These are phyloP conservation scores for Canis aureus DNA, from an alignment of 2,113 vertebrate genomes.

Conservation along the genomic window DNA sequence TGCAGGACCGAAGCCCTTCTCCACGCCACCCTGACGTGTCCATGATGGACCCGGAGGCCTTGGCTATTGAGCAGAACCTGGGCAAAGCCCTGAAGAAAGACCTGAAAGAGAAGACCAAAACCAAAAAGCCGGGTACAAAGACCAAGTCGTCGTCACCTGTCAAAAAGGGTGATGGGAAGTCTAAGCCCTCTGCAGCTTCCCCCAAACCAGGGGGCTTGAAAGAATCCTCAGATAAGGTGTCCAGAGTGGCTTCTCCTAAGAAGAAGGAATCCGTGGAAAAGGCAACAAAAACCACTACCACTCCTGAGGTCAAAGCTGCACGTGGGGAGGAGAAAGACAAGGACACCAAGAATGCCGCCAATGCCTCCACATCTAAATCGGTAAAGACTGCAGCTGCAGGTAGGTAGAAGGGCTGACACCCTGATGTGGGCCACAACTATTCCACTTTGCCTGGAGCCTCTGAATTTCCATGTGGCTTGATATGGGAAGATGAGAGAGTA, in stretches of 20 bases:
- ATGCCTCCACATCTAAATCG: constrained; percentile 93
- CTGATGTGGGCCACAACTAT: accelerated
- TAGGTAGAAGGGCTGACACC: constrained; percentile 73
- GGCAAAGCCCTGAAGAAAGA: constrained; percentile 93
- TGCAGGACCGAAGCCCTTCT: constrained; percentile 94
- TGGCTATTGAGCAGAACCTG: constrained; percentile 93
- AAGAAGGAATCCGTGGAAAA: constrained; percentile 92
- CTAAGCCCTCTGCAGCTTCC: constrained; percentile 88
- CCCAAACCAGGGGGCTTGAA: constrained; percentile 91
- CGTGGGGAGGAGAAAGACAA: constrained; percentile 95
- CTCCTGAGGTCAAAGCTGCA: constrained; percentile 87
- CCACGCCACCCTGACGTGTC: constrained; percentile 95
- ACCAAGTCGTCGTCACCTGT: constrained; percentile 94
- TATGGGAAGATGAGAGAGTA: background rate
- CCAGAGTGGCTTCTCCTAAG: constrained; percentile 94
- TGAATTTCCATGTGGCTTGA: background rate
- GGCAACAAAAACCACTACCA: constrained; percentile 85
- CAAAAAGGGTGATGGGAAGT: constrained; percentile 91
- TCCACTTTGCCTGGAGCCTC: background rate
- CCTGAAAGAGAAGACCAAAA: constrained; percentile 94
- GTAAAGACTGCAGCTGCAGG: constrained; percentile 93
- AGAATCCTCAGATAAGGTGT: constrained; percentile 90
- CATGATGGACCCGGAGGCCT: constrained; percentile 97
- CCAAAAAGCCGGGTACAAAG: constrained; percentile 94
- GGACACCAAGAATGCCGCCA: constrained; percentile 96